These are phyloP conservation scores for Ciconia boyciana DNA, from an alignment of 2,113 vertebrate genomes.

Conservation along the genomic window DNA sequence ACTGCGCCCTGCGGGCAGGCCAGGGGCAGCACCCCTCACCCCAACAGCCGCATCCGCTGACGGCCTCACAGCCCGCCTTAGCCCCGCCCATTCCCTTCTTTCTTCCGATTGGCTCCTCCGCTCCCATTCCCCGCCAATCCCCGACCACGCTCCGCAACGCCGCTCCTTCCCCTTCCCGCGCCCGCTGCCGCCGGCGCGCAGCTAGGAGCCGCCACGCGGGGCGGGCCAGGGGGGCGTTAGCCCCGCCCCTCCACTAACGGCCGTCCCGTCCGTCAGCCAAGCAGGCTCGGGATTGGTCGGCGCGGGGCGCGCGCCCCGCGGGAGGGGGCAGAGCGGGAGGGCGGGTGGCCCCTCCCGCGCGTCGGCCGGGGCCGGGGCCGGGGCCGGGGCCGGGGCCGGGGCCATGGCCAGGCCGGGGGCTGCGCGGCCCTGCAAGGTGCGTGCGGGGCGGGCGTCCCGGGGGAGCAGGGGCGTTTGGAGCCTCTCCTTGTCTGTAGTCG, in stretches of 20 bases:
- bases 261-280: rapidly evolving
- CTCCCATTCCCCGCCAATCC: background rate
- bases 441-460: background rate
- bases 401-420: background rate
- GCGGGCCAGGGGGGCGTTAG: background rate
- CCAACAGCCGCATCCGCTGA: rapidly evolving
- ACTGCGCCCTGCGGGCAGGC: rapidly evolving
- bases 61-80: rapidly evolving
- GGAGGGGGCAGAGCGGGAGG: rapidly evolving
- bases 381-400: rapidly evolving
- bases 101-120: background rate
- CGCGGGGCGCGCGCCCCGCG: rapidly evolving
- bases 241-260: background rate
- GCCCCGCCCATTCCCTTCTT: background rate
- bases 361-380: rapidly evolving
- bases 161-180: background rate
- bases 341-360: background rate
- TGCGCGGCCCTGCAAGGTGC: background rate
- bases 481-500: rapidly evolving
- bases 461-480: background rate
- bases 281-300: background rate
- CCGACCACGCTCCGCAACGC: rapidly evolving
- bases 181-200: background rate
- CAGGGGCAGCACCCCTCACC: too few relatives aligned
- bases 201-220: rapidly evolving